Base-by-base conservation (phyloP, 2,888 invertebrate species). In the Cremastinae sp. region DNA sequence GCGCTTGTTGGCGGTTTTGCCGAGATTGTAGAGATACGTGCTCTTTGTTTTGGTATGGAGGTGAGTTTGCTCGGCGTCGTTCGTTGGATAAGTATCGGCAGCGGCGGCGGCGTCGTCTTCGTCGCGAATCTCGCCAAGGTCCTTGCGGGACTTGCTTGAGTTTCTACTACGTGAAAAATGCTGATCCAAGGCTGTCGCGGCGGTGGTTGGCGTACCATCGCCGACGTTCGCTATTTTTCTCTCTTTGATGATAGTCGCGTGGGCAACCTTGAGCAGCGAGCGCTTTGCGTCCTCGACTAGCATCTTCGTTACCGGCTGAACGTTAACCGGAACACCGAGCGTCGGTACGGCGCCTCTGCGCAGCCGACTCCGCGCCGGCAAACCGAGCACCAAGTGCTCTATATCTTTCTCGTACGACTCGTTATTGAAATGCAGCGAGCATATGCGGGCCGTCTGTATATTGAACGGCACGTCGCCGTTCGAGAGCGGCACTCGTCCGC, bases 341-440 rank as follows among this genome's bases (percentile, higher is more conserved):
- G 90, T 90, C 54, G 92, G 92, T 70, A 92, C 89, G 2, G 91
- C 92, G 41, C 92, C 92, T 75, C 91, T 90, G 78, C 91, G 90
- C 82, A 92, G 84, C 16, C 92, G 88, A 79, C 91, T 91, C 77
- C 92, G 87, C 68, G 91, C 90, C 78, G 92, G 92, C 78, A 92
- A 86, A 4, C 92, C 92, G 71, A 92, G 88, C 75, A 92, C 89
- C 81, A 92, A 90, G 86, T 92, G 92, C 84, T 92, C 92, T 78
- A 91, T 91, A 85, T 92, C 92, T 79, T 92, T 89, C 86, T 92
- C 92, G 88, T 92, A 92, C 78, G 90, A 91, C 36, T 90, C 89
- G 75, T 90, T 89, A 65, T 90, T 90, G 80, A 92, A 92, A 84
- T 92, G 92, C 71, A 91, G 86, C 66, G 92, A 92, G 84, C 92